These are phyloP conservation scores for Chrysolina oricalcia DNA, from an alignment of 2,888 invertebrate species.

Conservation along the genomic window DNA sequence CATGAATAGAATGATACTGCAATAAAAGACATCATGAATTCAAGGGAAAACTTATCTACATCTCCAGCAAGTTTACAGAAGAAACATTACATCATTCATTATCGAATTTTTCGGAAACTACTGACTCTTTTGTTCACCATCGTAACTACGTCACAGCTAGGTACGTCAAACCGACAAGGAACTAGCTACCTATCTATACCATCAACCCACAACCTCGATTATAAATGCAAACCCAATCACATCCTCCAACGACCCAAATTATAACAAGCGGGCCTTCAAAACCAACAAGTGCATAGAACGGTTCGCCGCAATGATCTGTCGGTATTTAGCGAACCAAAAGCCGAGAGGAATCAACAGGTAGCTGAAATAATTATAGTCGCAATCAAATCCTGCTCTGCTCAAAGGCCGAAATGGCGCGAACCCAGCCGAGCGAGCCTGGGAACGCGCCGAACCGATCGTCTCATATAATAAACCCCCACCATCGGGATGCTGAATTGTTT, in stretches of 20 bases:
- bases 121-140: no score
- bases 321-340: constrained; percentile 42
- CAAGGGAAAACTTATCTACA: no score
- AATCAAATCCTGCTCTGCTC: constrained; percentile 45
- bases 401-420: constrained; percentile 52
- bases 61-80: no score
- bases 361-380: constrained; percentile 43
- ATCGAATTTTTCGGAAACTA: no score
- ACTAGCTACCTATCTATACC: constrained; percentile 1
- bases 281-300: constrained; percentile 43
- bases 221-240: constrained; percentile 27
- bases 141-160: no score
- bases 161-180: background rate
- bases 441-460: constrained; percentile 65
- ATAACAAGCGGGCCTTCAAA: constrained; percentile 39
- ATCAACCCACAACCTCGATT: constrained; percentile 31
- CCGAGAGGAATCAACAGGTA: constrained; percentile 51
- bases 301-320: constrained; percentile 38
- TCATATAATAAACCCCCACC: constrained; percentile 48
- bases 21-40: no score
- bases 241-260: constrained; percentile 37
- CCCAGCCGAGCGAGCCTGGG: constrained; percentile 62
- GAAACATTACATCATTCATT: no score
- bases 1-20: no score
- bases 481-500: constrained; percentile 50